phyloP scores from a whole-genome alignment of 1,140 invertebrate species.

The Chelonus insularis region DNA sequence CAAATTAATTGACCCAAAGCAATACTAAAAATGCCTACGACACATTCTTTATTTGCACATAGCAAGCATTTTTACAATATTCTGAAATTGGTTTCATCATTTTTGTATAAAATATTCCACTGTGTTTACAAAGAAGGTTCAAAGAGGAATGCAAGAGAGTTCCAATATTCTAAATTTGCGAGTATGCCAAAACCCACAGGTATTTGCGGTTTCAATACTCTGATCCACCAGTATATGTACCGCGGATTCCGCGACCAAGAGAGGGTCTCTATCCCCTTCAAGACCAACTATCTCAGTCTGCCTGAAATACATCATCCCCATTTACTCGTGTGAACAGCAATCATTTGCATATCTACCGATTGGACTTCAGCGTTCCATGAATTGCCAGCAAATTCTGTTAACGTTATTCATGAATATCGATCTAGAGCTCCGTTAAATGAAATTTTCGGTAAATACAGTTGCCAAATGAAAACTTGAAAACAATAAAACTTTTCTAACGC shows the following conservation, averaged over 20 bases:
- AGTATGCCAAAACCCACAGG: constrained; percentile 23
- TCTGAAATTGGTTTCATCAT: no score
- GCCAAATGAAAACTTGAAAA: no score
- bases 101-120: no score
- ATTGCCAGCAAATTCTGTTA: constrained; percentile 48
- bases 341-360: constrained; percentile 47
- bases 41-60: no score
- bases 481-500: no score
- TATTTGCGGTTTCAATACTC: constrained; percentile 32
- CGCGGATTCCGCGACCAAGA: neutral
- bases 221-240: constrained; percentile 10
- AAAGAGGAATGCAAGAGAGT: no score
- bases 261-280: constrained; percentile 37
- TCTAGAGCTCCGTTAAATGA: constrained; percentile 1
- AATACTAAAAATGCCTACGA: no score
- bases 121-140: no score
- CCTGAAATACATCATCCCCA: constrained; percentile 14
- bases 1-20: no score
- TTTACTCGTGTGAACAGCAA: constrained; percentile 28
- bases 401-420: constrained; percentile 39
- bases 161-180: no score
- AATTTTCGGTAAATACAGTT: neutral
- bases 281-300: constrained; percentile 32
- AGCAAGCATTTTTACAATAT: no score
- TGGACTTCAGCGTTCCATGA: constrained; percentile 38